A percentile compares a stretch with the other conserved stretches of the same genome.
Conservation (phyloP, 2,888 invertebrate species). For the Eupithecia pulchellata region DNA sequence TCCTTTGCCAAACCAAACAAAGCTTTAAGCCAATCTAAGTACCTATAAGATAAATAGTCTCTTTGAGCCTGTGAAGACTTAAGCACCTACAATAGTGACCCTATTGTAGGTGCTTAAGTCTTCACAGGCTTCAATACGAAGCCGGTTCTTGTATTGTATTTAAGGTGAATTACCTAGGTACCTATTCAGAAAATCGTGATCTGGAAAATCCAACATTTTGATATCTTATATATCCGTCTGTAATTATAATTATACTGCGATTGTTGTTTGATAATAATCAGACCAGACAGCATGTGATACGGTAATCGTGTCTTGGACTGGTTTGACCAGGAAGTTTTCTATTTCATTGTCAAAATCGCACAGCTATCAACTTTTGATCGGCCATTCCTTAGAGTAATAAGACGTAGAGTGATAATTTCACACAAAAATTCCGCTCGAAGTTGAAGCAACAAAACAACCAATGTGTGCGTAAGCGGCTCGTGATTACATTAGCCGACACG, state of each 20-base stretch:
- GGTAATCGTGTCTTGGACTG: slow-evolving; percentile 15
- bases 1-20: slow-evolving; percentile 2
- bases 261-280: slow-evolving; percentile 21
- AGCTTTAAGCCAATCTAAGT: not conserved
- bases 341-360: slow-evolving; percentile 6
- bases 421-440: too few relatives aligned
- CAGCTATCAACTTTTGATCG: not conserved
- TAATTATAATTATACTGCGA: slow-evolving; percentile 17
- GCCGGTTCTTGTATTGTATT: not conserved
- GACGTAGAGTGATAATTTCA: too few relatives aligned
- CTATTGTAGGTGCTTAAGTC: not conserved
- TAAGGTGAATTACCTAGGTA: slow-evolving; percentile 1
- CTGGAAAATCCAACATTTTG: slow-evolving; percentile 21
- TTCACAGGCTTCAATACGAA: not conserved
- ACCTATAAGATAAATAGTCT: not conserved
- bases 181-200: slow-evolving; percentile 16
- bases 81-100: too few relatives aligned
- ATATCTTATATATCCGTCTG: not conserved
- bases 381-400: too few relatives aligned
- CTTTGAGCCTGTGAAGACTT: too few relatives aligned
- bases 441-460: too few relatives aligned
- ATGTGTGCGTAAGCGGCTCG: too few relatives aligned
- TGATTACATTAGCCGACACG: too few relatives aligned
- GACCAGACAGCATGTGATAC: slow-evolving; percentile 30
- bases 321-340: slow-evolving; percentile 33